Percentiles rank a stretch among this genome's conserved stretches.
These are phyloP conservation scores for Dinothrombium tinctorium DNA, from an alignment of 1,140 invertebrate species.

Conservation along the genomic window DNA sequence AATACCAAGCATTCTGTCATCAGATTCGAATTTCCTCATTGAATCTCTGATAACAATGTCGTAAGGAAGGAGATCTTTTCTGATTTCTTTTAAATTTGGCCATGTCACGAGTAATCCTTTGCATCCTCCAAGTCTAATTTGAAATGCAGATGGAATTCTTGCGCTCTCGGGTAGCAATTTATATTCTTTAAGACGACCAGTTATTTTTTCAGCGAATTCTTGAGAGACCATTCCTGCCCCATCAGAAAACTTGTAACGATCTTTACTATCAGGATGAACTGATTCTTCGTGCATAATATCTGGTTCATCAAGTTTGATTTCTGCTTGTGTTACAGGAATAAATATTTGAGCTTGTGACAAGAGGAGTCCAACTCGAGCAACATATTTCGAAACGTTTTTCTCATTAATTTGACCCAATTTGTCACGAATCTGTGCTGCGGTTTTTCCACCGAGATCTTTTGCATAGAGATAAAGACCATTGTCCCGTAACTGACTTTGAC, in stretches of 20 bases:
- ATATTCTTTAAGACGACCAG: conserved; percentile 2
- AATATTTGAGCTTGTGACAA: conserved; percentile 37
- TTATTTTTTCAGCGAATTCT: conserved; percentile 10
- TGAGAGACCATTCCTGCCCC: conserved; percentile 16
- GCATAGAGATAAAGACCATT: conserved; percentile 19
- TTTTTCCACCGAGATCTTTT: conserved; percentile 5
- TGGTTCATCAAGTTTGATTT: conserved; percentile 6
- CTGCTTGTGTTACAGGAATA: conserved; percentile 36
- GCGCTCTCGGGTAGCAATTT: no score
- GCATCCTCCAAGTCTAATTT: conserved; percentile 15
- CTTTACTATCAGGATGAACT: conserved; percentile 1
- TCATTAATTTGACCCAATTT: conserved; percentile 17
- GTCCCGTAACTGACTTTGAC: conserved; percentile 18
- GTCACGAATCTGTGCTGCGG: conserved; percentile 9
- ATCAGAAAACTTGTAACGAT: conserved; percentile 17
- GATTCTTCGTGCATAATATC: conserved; percentile 9
- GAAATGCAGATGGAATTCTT: conserved; percentile 12
- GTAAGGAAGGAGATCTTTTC: no score
- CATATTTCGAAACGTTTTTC: conserved; percentile 18
- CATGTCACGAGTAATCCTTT: conserved; percentile 15
- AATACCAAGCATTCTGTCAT: not conserved
- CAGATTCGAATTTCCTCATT: conserved; percentile 15
- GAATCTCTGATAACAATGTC: no score
- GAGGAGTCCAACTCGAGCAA: conserved; percentile 19
- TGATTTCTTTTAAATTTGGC: conserved; percentile 8